Percentiles rank a stretch among this genome's conserved stretches.
phyloP scores from a whole-genome alignment of 2,113 vertebrate genomes.

The Cinclus cinclus region DNA sequence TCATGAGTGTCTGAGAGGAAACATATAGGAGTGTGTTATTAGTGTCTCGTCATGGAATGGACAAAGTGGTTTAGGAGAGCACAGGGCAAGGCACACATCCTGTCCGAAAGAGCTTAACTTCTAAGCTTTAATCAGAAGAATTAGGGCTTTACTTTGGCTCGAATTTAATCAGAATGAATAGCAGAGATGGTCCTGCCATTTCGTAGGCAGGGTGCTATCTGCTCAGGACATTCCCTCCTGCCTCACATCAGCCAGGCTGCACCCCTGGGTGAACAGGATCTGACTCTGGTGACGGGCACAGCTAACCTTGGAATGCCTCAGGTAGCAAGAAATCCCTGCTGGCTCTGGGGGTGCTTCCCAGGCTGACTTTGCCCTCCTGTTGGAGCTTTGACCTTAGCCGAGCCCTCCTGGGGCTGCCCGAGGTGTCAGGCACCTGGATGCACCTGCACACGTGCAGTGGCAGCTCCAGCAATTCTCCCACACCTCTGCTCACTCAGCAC shows the following conservation, averaged over 20 bases:
- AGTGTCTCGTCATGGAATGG: background rate
- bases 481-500: background rate
- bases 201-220: slow-evolving; percentile 5
- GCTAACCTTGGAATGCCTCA: fast-evolving
- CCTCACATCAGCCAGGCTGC: background rate
- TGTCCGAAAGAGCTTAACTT: slow-evolving; percentile 53
- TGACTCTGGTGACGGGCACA: background rate
- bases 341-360: background rate
- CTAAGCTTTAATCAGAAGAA: slow-evolving; percentile 66
- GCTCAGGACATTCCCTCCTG: background rate
- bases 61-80: slow-evolving; percentile 46
- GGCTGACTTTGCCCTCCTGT: background rate
- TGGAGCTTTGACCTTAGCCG: background rate
- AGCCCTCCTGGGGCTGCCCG: fast-evolving
- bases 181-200: background rate
- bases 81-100: slow-evolving; percentile 4
- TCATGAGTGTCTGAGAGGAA: background rate
- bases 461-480: background rate
- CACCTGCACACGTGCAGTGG: fast-evolving
- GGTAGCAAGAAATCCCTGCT: background rate
- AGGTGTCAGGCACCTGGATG: background rate
- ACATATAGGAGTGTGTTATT: background rate
- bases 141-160: slow-evolving; percentile 52
- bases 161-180: slow-evolving; percentile 47
- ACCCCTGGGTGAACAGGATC: background rate